These are phyloP conservation scores for Thymallus thymallus DNA, from an alignment of 2,113 vertebrate species.

Conservation along the genomic window DNA sequence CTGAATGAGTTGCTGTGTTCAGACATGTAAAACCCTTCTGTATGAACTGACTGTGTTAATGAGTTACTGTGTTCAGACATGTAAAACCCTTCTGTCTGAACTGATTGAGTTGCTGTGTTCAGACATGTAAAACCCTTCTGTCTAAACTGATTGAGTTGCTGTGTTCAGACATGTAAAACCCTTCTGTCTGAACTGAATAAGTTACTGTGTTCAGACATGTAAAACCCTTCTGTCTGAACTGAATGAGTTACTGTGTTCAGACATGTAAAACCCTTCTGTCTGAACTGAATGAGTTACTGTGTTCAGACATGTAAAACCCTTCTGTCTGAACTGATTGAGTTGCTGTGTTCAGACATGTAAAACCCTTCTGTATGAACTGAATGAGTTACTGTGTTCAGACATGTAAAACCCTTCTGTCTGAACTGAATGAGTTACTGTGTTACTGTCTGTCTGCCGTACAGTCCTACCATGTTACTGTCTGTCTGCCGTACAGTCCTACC, in stretches of 20 bases:
- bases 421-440: too few species aligned
- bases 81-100: slow-evolving; percentile 32
- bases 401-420: too few species aligned
- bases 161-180: slow-evolving; percentile 23
- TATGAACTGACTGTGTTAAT: too few species aligned
- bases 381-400: background rate
- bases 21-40: too few species aligned
- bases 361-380: slow-evolving; percentile 28
- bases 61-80: slow-evolving; percentile 21
- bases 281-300: slow-evolving; percentile 8
- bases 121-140: too few species aligned
- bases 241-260: slow-evolving; percentile 13
- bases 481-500: too few species aligned
- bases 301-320: too few species aligned
- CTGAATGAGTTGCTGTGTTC: slow-evolving; percentile 1
- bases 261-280: slow-evolving; percentile 32
- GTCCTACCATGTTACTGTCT: too few species aligned
- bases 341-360: slow-evolving; percentile 24
- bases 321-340: too few species aligned
- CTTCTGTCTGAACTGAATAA: slow-evolving; percentile 24
- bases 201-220: background rate
- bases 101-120: slow-evolving; percentile 1
- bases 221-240: too few species aligned
- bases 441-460: background rate
- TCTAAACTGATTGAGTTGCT: background rate